These are phyloP conservation scores for Myotis daubentonii DNA, from an alignment of 2,797 vertebrate genomes.

Conservation along the genomic window DNA sequence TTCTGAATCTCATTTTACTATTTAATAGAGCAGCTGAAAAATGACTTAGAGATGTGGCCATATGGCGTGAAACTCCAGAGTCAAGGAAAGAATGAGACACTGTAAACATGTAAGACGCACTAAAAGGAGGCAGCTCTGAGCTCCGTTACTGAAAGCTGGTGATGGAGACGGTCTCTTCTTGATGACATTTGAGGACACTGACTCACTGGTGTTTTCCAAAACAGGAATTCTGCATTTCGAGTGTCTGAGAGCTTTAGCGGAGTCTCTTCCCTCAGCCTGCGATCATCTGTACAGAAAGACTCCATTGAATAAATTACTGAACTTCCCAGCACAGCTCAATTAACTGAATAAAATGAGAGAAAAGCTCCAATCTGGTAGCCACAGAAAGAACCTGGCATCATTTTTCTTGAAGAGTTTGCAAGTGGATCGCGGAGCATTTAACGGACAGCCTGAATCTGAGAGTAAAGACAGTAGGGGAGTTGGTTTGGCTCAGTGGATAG, in stretches of 20 bases:
- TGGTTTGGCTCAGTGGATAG: too few species aligned
- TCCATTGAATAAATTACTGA: constrained; percentile 74
- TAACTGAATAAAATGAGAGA: constrained; percentile 71
- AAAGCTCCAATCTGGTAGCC: constrained; percentile 76
- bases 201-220: constrained; percentile 70
- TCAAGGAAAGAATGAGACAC: constrained; percentile 63
- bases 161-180: constrained; percentile 71
- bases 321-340: constrained; percentile 73
- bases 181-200: constrained; percentile 74
- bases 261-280: constrained; percentile 60
- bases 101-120: constrained; percentile 68
- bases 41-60: constrained; percentile 68
- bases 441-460: constrained; percentile 29
- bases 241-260: constrained; percentile 39
- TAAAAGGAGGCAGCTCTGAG: constrained; percentile 58
- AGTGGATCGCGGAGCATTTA: constrained; percentile 52
- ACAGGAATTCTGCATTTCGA: constrained; percentile 66
- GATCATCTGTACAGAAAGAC: constrained; percentile 66
- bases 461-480: background rate
- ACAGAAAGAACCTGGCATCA: constrained; percentile 70
- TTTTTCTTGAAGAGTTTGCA: constrained; percentile 60
- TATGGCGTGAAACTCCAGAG: constrained; percentile 73
- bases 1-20: constrained; percentile 77
- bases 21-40: constrained; percentile 80
- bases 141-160: constrained; percentile 71